Evolutionary conservation across 1,140 invertebrate species (phyloP), one percentile per base, ranked within the genome.

Genomic region (Anastrepha ludens): DNA sequence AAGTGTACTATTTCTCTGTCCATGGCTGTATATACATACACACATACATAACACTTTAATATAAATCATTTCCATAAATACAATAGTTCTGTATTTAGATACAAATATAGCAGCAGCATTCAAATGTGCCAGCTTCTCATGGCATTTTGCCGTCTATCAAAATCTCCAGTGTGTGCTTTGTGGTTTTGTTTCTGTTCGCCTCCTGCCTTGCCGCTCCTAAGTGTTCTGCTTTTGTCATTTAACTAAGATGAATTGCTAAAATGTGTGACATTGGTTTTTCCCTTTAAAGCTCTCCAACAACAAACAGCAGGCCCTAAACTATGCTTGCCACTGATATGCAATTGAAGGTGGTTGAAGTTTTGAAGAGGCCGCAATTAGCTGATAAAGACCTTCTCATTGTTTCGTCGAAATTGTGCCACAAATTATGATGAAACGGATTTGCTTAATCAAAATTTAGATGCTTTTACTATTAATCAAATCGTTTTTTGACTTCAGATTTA

Each of bases 251-350:
- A 41, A 81, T 81, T 55, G 47, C n/a, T 47, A 20, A 81, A 81
- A 55, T 81, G 74, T 81, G 74, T 81, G 74, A 81, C 47, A 81
- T 81, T 81, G 74, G 74, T 81, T 81, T 55, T 58, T 81, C 44
- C 44, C 47, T 17, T 20, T 39, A n/a, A 81, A 44, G 41, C 74
- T 29, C 55, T 47, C 3, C 39, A 74, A 17, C 13, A 9, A 3
- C n/a, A 29, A 81, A 70, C 29, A 29, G 29, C 29, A 29, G 29
- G 29, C 29, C 0, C 29, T 0, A 29, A 29, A 29, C 29, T 29
- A 29, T 29, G 29, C 29, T 29, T 4, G n/a, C 60, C 13, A 62
- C 60, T 4, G n/a, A 62, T 62, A 15, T 5, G 15, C 60, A 17
- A 62, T 5, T 15, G 5, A 15, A 15, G 5, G 60, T 13, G n/a